These are phyloP conservation scores for Gallinago jamesoni DNA, from an alignment of 2,113 vertebrate genomes.

Conservation along the genomic window DNA sequence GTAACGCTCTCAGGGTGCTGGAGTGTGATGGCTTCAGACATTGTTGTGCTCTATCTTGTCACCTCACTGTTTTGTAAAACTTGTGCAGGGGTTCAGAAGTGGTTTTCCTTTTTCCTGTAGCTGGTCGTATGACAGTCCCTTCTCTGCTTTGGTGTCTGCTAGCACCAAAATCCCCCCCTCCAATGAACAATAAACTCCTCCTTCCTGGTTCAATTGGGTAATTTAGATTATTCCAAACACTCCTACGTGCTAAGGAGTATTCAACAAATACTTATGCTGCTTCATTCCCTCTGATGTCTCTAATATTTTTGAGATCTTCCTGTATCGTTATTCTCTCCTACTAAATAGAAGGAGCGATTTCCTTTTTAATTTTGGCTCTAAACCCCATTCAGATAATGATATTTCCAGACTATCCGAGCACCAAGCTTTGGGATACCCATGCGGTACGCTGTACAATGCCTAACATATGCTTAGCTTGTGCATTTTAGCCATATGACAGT, in stretches of 20 bases:
- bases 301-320: background rate
- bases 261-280: background rate
- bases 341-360: background rate
- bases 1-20: background rate
- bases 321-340: background rate
- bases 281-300: background rate
- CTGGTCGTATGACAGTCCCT: background rate
- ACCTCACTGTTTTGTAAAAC: background rate
- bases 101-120: background rate
- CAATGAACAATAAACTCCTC: background rate
- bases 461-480: conserved; percentile 27
- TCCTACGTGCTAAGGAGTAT: background rate
- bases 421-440: background rate
- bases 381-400: background rate
- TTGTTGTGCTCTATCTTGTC: background rate
- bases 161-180: background rate
- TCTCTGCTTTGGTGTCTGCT: background rate
- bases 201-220: background rate
- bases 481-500: conserved; percentile 30
- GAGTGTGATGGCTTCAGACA: background rate
- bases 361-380: background rate
- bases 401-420: background rate
- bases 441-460: background rate
- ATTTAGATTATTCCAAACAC: background rate
- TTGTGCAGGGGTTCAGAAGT: background rate